Evolutionary conservation across 2,888 invertebrate species (phyloP).

Genomic region (Leptinotarsa peninsularis): DNA sequence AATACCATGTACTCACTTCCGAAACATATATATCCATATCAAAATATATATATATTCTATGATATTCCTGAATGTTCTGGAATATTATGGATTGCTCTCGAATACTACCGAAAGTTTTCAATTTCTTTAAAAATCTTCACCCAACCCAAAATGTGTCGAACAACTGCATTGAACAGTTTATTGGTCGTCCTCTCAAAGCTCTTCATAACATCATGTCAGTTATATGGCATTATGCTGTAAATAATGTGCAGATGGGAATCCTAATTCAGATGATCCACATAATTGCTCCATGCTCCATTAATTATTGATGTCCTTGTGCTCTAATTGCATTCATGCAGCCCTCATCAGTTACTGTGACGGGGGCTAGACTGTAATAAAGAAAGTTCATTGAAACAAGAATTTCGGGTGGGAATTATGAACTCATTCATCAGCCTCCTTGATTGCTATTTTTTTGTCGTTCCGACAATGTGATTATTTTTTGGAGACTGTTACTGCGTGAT

Average conservation of each 20-base stretch:
- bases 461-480: neutral
- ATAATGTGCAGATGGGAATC: constrained; percentile 39
- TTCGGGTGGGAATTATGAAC: neutral
- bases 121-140: no score
- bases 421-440: neutral
- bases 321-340: neutral
- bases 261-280: constrained; percentile 32
- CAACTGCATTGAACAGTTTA: constrained; percentile 31
- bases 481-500: neutral
- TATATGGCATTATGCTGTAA: constrained; percentile 39
- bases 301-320: constrained; percentile 23
- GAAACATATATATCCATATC: no score
- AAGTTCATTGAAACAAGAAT: neutral
- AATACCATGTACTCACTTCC: no score
- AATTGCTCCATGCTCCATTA: constrained; percentile 26
- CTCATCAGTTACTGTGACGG: constrained; percentile 10
- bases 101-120: no score
- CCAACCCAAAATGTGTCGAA: constrained; percentile 20
- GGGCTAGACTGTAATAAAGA: neutral
- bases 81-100: no score
- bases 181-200: constrained; percentile 26
- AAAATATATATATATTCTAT: no score
- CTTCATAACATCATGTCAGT: constrained; percentile 38
- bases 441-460: neutral
- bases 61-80: no score